Evolutionary conservation across 1,140 invertebrate species (phyloP).

Genomic region (Rhopalosiphum padi): DNA sequence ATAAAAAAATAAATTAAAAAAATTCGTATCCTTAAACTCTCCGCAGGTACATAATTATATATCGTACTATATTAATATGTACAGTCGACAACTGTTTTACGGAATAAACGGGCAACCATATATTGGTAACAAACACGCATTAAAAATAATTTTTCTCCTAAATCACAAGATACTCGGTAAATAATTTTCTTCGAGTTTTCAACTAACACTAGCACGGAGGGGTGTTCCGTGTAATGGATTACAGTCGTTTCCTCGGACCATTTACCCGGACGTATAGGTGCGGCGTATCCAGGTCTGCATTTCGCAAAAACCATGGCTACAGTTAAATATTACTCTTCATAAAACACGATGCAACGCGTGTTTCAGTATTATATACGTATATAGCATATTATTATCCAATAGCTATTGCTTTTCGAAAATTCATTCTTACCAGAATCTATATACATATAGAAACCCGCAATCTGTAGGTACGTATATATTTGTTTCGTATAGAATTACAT

Average conservation of each 20-base stretch:
- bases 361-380: neutral
- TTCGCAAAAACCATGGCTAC: neutral
- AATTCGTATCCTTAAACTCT: neutral
- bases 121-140: neutral
- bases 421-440: neutral
- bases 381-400: neutral
- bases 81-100: neutral
- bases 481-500: neutral
- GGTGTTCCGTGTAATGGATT: neutral
- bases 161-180: neutral
- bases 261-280: neutral
- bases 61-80: neutral
- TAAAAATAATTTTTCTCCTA: neutral
- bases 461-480: neutral
- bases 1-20: neutral
- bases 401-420: conserved; percentile 11
- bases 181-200: neutral
- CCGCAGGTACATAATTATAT: neutral
- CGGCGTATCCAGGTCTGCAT: neutral
- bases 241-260: neutral
- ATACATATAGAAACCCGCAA: neutral
- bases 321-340: conserved; percentile 33
- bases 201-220: neutral
- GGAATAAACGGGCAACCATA: neutral
- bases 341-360: neutral